Base-by-base conservation (phyloP, 2,888 invertebrate genomes). In the Orthonevra nobilis region DNA sequence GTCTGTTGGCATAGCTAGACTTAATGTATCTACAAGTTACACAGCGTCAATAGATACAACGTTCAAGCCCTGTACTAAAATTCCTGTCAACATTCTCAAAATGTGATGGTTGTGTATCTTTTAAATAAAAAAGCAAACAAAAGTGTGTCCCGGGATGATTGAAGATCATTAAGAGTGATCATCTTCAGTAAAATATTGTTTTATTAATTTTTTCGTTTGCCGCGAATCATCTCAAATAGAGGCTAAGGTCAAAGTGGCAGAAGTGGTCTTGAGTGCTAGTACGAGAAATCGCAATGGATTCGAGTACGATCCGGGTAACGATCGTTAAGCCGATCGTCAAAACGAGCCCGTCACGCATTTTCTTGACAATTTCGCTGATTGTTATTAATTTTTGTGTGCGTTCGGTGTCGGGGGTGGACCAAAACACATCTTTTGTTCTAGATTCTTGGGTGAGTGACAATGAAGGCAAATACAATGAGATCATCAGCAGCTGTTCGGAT, bases 371-470 rank as follows among this genome's bases (percentile, higher is more conserved):
- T 48, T 61, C 54, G 20, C 12, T 79, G 52, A 54, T 79, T 68
- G 48, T 79, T 42, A 46, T 79, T 73, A 73, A 73, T 79, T 66
- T 79, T 44, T 73, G 40, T 28, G 42, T 60, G 44, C 28, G 32
- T 40, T n/a, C 63, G 34, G 61, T 54, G 36, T 12, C 44, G 38
- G 52, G 32, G 28, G 3, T 36, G 54, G 54, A 28, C 48, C 66
- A 66, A 54, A 79, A 79, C 26, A 66, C 20, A 48, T 56, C 60
- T 38, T 17, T 50, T 50, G 48, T 28, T 32, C 34, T 61, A 48
- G 79, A 79, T 19, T 54, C 73, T 34, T 79, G 79, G 79, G 10
- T 79, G 23, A 66, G 34, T 20, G 72, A 61, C 14, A 38, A 34
- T 32, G 66, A 56, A 32, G 54, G 28, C 48, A 56, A 36, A 68